These are phyloP conservation scores for Thera obeliscata DNA, from an alignment of 2,888 invertebrate species.

Conservation along the genomic window DNA sequence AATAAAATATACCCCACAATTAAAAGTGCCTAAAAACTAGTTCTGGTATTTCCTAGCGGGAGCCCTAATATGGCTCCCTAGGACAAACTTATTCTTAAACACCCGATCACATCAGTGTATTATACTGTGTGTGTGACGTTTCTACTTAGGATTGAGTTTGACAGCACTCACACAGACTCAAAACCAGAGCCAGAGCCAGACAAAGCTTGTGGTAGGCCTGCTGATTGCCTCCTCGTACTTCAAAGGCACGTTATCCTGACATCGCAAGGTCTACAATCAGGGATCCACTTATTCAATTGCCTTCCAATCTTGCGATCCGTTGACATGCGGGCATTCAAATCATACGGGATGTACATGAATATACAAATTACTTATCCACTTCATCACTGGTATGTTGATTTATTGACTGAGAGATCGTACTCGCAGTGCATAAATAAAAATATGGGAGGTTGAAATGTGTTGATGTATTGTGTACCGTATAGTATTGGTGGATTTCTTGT, in stretches of 20 bases:
- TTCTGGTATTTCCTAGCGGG: too few relatives aligned
- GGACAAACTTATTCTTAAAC: too few relatives aligned
- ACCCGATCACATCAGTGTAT: too few relatives aligned
- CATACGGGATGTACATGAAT: slow-evolving; percentile 56
- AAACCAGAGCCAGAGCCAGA: too few relatives aligned
- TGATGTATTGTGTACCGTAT: slow-evolving; percentile 7
- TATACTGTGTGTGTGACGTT: too few relatives aligned
- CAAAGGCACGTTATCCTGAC: slow-evolving; percentile 41
- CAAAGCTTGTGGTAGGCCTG: too few relatives aligned
- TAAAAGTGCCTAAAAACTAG: too few relatives aligned
- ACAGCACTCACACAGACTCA: too few relatives aligned
- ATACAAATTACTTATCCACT: slow-evolving; percentile 62
- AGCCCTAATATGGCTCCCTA: too few relatives aligned
- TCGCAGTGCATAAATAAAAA: slow-evolving; percentile 20
- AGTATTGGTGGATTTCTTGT: slow-evolving; percentile 15
- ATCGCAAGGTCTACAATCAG: slow-evolving; percentile 45
- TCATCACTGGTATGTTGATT: slow-evolving; percentile 53
- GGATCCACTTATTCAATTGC: slow-evolving; percentile 57
- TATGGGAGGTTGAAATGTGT: slow-evolving; percentile 15
- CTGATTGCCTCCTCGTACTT: slow-evolving; percentile 35
- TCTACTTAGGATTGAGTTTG: too few relatives aligned
- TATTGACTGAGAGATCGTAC: slow-evolving; percentile 44
- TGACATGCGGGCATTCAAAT: slow-evolving; percentile 60
- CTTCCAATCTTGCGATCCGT: slow-evolving; percentile 47
- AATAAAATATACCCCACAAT: too few relatives aligned